Percentiles rank a stretch among this genome's conserved stretches.
Conservation (phyloP, 2,888 invertebrate species). For the Amphiduros pacificus region DNA sequence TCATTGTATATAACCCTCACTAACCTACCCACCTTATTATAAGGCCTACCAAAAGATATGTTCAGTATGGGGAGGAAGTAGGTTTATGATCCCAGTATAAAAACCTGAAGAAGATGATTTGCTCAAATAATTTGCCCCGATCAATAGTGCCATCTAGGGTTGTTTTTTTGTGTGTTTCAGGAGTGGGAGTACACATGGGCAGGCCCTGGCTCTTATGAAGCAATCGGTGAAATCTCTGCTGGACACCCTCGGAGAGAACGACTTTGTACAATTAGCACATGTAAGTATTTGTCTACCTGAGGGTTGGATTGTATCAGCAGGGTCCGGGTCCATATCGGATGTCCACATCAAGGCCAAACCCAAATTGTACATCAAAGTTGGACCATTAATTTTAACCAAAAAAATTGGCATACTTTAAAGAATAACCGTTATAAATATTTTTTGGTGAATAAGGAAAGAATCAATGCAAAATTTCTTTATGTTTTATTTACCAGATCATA, state of each 20-base stretch:
- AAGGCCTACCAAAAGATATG: conserved; percentile 63
- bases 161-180: conserved; percentile 31
- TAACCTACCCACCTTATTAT: background rate
- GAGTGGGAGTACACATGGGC: conserved; percentile 64
- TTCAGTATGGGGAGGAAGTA: conserved; percentile 63
- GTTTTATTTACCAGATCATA: too few species aligned
- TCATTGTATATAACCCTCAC: background rate
- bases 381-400: too few species aligned
- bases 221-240: conserved; percentile 61
- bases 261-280: conserved; percentile 62
- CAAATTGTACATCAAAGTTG: too few species aligned
- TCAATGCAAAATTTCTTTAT: too few species aligned
- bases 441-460: too few species aligned
- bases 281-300: too few species aligned
- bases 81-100: conserved; percentile 31
- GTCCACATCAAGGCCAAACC: too few species aligned
- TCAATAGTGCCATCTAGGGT: too few species aligned
- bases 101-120: background rate
- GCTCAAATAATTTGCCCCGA: background rate
- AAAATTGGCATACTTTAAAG: too few species aligned
- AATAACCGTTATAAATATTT: too few species aligned
- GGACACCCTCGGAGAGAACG: conserved; percentile 63
- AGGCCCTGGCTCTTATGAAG: conserved; percentile 62
- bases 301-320: too few species aligned
- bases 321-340: too few species aligned